phyloP scores from a whole-genome alignment of 2,797 vertebrate genomes.

The Micrastur ruficollis region DNA sequence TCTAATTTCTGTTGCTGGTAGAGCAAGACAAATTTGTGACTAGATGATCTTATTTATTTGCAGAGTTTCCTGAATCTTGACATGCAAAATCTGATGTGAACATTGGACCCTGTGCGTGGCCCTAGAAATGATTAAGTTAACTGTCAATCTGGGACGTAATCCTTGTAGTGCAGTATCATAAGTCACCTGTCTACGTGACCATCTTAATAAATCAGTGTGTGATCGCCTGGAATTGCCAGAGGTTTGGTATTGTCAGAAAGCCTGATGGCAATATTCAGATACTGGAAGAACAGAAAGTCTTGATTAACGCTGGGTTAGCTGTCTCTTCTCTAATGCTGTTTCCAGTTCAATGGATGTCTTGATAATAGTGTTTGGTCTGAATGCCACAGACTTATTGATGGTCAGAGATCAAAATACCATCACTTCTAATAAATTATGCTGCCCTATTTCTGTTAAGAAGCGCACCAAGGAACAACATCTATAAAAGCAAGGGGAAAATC shows the following conservation, averaged over 20 bases:
- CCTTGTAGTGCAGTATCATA: background rate
- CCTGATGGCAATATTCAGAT: background rate
- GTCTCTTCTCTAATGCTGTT: conserved; percentile 28
- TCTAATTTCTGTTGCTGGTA: background rate
- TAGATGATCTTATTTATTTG: background rate
- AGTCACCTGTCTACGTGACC: background rate
- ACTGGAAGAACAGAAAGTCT: background rate
- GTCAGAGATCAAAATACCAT: conserved; percentile 54
- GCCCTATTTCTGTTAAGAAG: conserved; percentile 33
- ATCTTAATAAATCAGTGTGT: background rate
- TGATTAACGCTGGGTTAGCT: conserved; percentile 31
- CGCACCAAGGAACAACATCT: background rate
- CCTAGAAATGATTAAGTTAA: background rate
- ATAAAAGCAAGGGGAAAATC: background rate
- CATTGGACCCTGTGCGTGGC: background rate
- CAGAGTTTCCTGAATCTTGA: background rate
- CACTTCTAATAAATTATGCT: conserved; percentile 59
- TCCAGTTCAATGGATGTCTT: conserved; percentile 15
- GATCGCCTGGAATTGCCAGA: background rate
- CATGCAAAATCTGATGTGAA: background rate
- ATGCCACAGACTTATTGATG: conserved; percentile 49
- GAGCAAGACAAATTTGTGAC: background rate
- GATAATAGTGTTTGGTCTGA: conserved; percentile 34
- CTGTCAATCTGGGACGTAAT: background rate
- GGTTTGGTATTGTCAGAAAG: background rate